Evolutionary conservation across 2,113 vertebrate species (phyloP).

Genomic region (Hemibagrus wyckioides): DNA sequence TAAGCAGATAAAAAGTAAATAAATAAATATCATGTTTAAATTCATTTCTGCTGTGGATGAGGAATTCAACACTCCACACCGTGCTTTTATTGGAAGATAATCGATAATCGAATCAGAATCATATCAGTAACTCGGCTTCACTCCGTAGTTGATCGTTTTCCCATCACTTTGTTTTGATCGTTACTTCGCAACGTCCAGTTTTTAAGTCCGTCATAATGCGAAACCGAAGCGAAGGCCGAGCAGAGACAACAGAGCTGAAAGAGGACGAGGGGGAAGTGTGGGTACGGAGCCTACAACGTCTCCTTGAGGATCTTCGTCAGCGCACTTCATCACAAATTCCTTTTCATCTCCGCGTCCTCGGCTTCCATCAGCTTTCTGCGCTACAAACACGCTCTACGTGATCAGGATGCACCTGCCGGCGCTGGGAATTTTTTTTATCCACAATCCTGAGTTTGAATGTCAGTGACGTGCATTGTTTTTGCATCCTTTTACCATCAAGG

Average conservation of each 20-base stretch:
- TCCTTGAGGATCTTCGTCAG: constrained; percentile 53
- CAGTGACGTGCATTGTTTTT: constrained; percentile 45
- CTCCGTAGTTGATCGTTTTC: neutral
- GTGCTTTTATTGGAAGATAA: neutral
- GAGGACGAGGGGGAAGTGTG: constrained; percentile 20
- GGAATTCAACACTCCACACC: neutral
- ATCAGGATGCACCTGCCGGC: constrained; percentile 48
- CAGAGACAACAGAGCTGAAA: constrained; percentile 7
- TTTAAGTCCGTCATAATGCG: neutral
- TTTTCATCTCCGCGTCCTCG: constrained; percentile 50
- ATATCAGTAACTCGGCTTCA: neutral
- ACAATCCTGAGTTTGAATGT: constrained; percentile 50
- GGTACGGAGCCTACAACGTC: constrained; percentile 40
- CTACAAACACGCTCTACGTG: constrained; percentile 40
- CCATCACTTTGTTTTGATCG: neutral
- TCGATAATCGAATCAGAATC: neutral
- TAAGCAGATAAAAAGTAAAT: neutral
- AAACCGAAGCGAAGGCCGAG: constrained; percentile 11
- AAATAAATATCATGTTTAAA: no score
- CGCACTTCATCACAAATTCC: constrained; percentile 55
- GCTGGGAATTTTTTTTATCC: constrained; percentile 36
- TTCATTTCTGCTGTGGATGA: neutral
- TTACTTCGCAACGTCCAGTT: neutral
- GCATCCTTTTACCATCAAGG: constrained; percentile 55
- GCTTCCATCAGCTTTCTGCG: constrained; percentile 42